phyloP scores from a whole-genome alignment of 2,797 vertebrate genomes.

The Siniperca obscura region DNA sequence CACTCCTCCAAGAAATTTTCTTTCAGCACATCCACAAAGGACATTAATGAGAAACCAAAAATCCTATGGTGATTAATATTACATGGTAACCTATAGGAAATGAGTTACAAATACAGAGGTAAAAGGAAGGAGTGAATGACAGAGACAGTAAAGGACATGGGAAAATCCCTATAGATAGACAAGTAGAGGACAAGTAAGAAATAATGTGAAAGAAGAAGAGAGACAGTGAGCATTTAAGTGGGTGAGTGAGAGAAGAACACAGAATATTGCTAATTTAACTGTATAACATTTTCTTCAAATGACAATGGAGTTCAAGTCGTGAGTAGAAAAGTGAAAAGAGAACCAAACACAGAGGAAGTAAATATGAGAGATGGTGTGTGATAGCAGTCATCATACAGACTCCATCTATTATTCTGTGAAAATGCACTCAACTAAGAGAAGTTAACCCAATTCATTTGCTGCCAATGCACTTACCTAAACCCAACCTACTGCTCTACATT shows the following conservation, averaged over 20 bases:
- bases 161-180: neutral
- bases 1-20: neutral
- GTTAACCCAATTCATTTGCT: constrained; percentile 79
- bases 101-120: constrained; percentile 3
- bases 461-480: constrained; percentile 75
- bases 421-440: constrained; percentile 70
- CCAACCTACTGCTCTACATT: constrained; percentile 77
- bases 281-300: neutral
- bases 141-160: neutral
- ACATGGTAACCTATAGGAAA: constrained; percentile 20
- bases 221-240: neutral
- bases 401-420: constrained; percentile 69
- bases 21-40: constrained; percentile 16
- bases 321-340: constrained; percentile 11
- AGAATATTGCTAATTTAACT: constrained; percentile 12
- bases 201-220: constrained; percentile 17
- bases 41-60: neutral
- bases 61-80: constrained; percentile 16
- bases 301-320: constrained; percentile 3
- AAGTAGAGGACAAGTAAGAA: constrained; percentile 4
- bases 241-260: neutral
- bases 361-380: constrained; percentile 22
- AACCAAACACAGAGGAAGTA: constrained; percentile 17
- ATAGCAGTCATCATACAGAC: constrained; percentile 56
- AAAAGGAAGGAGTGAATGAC: neutral